Evolutionary conservation across 1,140 invertebrate species (phyloP), one percentile per base, ranked within the genome.

Genomic region (Zaprionus capensis): DNA sequence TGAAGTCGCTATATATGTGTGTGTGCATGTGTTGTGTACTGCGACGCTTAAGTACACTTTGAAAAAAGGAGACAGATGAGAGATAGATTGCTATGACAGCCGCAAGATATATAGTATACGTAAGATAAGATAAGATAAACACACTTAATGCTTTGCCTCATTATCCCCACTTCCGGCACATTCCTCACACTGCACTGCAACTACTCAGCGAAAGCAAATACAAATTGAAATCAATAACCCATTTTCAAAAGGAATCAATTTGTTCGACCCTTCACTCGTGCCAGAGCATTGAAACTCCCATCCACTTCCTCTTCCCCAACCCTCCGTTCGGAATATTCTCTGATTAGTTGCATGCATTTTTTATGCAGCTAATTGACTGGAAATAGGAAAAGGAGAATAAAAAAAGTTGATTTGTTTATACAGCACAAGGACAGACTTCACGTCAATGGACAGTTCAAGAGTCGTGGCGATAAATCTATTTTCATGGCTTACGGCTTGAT

Each of bases 321-420:
- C 15, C 24, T 41, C 26, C 6, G 14, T 57, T 28, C 24, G 9
- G 2, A 31, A 31, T 46, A 20, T 41, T 46, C 55, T 55, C 61
- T 77, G 75, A 81, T 82, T 73, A 80, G 67, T 44, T 51, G 62
- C 44, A 73, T 70, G 63, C 62, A 71, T 66, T 77, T 64, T 64
- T 59, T 22, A 67, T 71, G 68, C 63, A 61, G 51, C 64, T 83
- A 86, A 86, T 86, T 86, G 80, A 82, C 72, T 66, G 80, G 73
- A 86, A 86, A 77, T 62, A 57, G 34, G 46, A 51, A 17, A 24
- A 24, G 34, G 34, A 56, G 56, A 56, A 49, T 31, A 7, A 31
- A 26, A 56, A 36, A 44, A 36, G 41, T 71, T 83, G 73, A 88
- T 83, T 80, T 83, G 82, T 82, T 88, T 75, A 57, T 49, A 62